Evolutionary conservation across 2,797 vertebrate species (phyloP).

Genomic region (Argyrosomus regius): DNA sequence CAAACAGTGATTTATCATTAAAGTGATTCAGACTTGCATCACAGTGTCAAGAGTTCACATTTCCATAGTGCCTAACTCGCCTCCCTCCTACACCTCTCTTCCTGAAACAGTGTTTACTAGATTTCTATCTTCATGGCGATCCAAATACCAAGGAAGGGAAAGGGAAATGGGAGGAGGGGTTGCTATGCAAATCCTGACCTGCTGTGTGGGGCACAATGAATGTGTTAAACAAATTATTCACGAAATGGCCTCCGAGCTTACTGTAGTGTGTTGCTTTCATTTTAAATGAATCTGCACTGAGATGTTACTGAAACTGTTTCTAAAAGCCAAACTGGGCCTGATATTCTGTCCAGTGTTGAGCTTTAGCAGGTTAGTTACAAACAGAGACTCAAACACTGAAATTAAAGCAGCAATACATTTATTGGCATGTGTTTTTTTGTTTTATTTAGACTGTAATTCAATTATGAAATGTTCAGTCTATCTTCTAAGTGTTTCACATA

Average conservation of each 20-base stretch:
- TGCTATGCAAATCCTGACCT: constrained; percentile 80
- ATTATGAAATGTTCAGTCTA: not conserved
- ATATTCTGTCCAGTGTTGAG: not conserved
- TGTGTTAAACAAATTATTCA: constrained; percentile 77
- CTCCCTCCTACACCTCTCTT: constrained; percentile 65
- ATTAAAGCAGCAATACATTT: not conserved
- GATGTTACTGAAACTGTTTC: not conserved
- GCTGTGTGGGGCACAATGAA: constrained; percentile 44
- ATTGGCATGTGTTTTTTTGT: not conserved
- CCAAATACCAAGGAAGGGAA: constrained; percentile 68
- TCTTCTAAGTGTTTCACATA: not conserved
- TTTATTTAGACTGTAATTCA: not conserved
- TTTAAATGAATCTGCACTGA: not conserved
- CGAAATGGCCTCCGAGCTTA: constrained; percentile 9
- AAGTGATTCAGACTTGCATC: not conserved
- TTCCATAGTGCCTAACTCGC: constrained; percentile 2
- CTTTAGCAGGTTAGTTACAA: not conserved
- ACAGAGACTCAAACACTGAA: not conserved
- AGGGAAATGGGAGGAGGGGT: constrained; percentile 70
- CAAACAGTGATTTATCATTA: not conserved
- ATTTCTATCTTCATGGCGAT: constrained; percentile 73
- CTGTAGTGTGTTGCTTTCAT: not conserved
- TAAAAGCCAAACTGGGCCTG: not conserved
- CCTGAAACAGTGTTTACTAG: constrained; percentile 70
- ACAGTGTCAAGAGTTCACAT: constrained; percentile 13